A percentile compares a stretch with the other conserved stretches of the same genome.
Conservation (phyloP, 1,140 invertebrate genomes). For the Sinonovacula constricta region DNA sequence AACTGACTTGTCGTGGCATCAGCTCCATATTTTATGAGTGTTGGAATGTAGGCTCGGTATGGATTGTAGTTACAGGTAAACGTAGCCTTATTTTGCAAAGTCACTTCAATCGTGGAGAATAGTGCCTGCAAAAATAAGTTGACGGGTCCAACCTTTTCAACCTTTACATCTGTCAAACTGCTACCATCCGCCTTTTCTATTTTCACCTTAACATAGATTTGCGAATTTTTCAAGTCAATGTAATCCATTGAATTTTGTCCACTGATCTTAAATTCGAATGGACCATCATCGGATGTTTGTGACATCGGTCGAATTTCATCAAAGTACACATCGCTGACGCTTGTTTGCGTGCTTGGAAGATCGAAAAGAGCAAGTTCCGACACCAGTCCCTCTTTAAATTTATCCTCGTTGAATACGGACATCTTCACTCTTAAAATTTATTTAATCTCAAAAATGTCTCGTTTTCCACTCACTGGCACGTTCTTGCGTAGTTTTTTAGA, state of each 20-base stretch:
- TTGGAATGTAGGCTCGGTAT: conserved; percentile 16
- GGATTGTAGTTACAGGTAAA: conserved; percentile 31
- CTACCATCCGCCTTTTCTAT: conserved; percentile 22
- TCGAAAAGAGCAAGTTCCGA: conserved; percentile 31
- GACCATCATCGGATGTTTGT: conserved; percentile 19
- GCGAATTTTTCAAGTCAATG: conserved; percentile 34
- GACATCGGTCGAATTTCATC: conserved; percentile 27
- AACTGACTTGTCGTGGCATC: conserved; percentile 3
- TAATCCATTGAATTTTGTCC: conserved; percentile 30
- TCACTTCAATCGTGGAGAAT: conserved; percentile 9
- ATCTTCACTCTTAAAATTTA: conserved; percentile 19
- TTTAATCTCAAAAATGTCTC: neutral
- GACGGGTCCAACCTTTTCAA: neutral
- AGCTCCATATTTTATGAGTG: conserved; percentile 4
- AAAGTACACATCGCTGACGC: conserved; percentile 16
- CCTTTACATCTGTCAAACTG: neutral
- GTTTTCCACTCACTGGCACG: neutral
- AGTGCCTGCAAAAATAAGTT: conserved; percentile 26
- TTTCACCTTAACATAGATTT: conserved; percentile 12
- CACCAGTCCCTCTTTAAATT: conserved; percentile 15
- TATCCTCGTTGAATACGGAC: conserved; percentile 3
- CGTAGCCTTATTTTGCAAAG: conserved; percentile 17
- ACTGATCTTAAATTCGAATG: conserved; percentile 44
- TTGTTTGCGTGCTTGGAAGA: conserved; percentile 28
- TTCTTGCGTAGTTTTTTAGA: conserved; percentile 12